Percentiles rank a stretch among this genome's conserved stretches.
phyloP scores from a whole-genome alignment of 2,888 invertebrate genomes.

The Lithophane leautieri region DNA sequence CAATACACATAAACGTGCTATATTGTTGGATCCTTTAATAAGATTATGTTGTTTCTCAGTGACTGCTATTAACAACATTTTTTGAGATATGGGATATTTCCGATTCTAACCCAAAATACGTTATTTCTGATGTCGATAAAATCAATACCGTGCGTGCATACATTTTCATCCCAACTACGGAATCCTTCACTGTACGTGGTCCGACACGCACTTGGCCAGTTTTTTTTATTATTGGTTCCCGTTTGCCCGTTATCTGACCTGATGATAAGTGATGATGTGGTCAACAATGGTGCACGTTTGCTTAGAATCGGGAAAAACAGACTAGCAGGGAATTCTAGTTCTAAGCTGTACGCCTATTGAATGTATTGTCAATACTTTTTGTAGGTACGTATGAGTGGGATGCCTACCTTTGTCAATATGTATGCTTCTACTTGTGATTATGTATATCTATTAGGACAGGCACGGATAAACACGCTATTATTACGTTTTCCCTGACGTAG shows the following conservation, averaged over 20 bases:
- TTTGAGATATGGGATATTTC: background rate
- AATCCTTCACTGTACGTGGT: background rate
- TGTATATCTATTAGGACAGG: background rate
- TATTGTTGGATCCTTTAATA: no score
- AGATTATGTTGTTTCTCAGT: no score
- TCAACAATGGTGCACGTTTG: background rate
- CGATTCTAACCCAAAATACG: no score
- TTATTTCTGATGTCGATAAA: background rate
- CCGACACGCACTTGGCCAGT: background rate
- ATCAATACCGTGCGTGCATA: background rate
- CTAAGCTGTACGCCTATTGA: background rate
- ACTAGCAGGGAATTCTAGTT: background rate
- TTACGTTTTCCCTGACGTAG: constrained; percentile 18
- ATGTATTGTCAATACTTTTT: background rate
- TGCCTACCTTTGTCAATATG: background rate
- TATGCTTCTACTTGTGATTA: background rate
- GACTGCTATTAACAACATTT: no score
- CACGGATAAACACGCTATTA: constrained; percentile 11
- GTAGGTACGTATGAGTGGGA: background rate
- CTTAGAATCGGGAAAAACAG: background rate
- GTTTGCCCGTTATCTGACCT: no score
- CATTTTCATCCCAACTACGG: background rate
- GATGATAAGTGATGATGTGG: no score
- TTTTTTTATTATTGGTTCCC: background rate
- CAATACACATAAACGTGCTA: no score